These are phyloP conservation scores for Stercorarius parasiticus DNA, from an alignment of 2,113 vertebrate genomes.

Conservation along the genomic window DNA sequence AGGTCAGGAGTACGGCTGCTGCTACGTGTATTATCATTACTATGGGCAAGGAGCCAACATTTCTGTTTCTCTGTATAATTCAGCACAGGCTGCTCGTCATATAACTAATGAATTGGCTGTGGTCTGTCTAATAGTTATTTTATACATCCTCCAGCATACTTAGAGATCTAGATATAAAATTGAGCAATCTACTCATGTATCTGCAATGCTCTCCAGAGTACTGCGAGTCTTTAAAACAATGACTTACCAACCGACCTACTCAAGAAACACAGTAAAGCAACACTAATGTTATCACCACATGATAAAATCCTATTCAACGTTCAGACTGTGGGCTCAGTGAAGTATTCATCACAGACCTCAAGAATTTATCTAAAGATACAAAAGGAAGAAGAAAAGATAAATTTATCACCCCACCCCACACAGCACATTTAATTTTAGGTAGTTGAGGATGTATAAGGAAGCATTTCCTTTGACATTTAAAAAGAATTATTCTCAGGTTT, in stretches of 20 bases:
- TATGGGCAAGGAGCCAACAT: not conserved
- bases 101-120: not conserved
- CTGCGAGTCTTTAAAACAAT: not conserved
- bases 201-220: not conserved
- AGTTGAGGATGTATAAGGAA: not conserved
- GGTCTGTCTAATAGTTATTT: not conserved
- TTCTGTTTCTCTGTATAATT: not conserved
- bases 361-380: not conserved
- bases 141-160: not conserved
- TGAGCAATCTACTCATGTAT: not conserved
- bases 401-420: not conserved
- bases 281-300: not conserved
- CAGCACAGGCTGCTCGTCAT: not conserved
- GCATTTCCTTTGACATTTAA: not conserved
- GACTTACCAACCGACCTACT: not conserved
- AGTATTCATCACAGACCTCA: not conserved
- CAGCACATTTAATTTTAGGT: not conserved
- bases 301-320: not conserved
- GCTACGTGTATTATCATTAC: not conserved
- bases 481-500: not conserved
- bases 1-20: not conserved
- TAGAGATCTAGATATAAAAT: not conserved
- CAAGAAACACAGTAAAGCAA: not conserved
- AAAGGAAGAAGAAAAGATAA: not conserved
- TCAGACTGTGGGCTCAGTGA: not conserved